phyloP scores from a whole-genome alignment of 2,888 invertebrate genomes.

The Drosophila mulleri region DNA sequence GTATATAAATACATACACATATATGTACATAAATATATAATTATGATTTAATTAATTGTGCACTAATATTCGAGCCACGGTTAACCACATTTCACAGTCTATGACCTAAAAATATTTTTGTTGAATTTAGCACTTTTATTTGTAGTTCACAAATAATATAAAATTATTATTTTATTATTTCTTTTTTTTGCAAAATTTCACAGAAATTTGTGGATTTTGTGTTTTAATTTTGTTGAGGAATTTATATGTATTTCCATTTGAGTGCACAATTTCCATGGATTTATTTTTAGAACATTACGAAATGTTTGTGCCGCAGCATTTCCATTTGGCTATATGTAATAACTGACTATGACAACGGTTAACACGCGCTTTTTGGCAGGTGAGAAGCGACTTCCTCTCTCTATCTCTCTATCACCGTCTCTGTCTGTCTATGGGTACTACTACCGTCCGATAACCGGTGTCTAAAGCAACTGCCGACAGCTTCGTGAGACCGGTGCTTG shows the following conservation, averaged over 20 bases:
- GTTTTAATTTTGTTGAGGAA: constrained; percentile 8
- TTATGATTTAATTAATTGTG: constrained; percentile 9
- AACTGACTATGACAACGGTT: constrained; percentile 8
- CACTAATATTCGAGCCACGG: neutral
- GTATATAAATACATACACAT: neutral
- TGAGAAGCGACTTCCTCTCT: neutral
- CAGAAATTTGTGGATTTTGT: constrained; percentile 21
- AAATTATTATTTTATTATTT: neutral
- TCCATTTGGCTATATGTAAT: constrained; percentile 17
- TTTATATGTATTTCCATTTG: constrained; percentile 37
- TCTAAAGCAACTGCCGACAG: constrained; percentile 44
- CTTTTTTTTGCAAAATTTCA: constrained; percentile 42
- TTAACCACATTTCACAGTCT: constrained; percentile 20
- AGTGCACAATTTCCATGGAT: constrained; percentile 66
- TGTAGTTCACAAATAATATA: neutral
- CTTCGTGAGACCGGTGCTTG: constrained; percentile 21
- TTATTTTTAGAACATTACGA: constrained; percentile 75
- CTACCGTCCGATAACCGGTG: constrained; percentile 44
- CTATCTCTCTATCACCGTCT: neutral
- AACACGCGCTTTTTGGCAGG: constrained; percentile 19
- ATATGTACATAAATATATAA: neutral
- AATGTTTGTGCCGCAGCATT: constrained; percentile 30
- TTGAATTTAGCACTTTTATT: constrained; percentile 1
- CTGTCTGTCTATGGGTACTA: constrained; percentile 14
- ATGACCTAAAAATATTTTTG: constrained; percentile 8